These are phyloP conservation scores for Chaetogeoica ovagalla DNA, from an alignment of 2,888 invertebrate genomes.

Conservation along the genomic window DNA sequence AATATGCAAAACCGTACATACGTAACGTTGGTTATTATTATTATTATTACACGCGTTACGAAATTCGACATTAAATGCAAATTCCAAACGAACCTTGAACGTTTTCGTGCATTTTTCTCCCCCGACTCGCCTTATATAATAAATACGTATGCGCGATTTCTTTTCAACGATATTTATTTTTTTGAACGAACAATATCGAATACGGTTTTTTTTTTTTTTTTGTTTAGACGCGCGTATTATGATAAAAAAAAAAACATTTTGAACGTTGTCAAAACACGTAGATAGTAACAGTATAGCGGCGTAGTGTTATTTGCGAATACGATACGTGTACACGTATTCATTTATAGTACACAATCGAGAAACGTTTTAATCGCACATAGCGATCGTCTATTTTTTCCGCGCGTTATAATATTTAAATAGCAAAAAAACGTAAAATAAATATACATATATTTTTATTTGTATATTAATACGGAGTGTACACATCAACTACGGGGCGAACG, in stretches of 20 bases:
- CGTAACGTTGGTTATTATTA: too few species aligned
- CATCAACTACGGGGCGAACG: too few species aligned
- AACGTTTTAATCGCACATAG: not conserved
- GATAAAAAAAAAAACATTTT: too few species aligned
- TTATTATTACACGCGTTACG: not conserved
- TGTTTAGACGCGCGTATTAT: too few species aligned
- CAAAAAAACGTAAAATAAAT: too few species aligned
- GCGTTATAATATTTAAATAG: too few species aligned
- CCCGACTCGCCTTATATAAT: not conserved
- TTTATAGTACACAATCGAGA: not conserved
- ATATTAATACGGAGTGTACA: too few species aligned
- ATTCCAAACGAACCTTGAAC: constrained; percentile 15
- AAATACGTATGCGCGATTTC: not conserved
- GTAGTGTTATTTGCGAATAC: not conserved
- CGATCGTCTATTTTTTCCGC: too few species aligned
- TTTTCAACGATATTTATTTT: not conserved
- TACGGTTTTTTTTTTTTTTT: not conserved
- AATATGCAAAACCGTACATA: too few species aligned
- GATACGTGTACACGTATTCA: not conserved
- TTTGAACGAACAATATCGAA: constrained; percentile 1
- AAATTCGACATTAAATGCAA: constrained; percentile 37
- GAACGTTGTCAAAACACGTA: too few species aligned
- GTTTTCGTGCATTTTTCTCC: constrained; percentile 3
- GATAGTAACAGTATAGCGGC: too few species aligned
- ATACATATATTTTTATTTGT: too few species aligned